A percentile compares a stretch with the other conserved stretches of the same genome.
phyloP scores from a whole-genome alignment of 2,888 invertebrate species.

The Erebia palarica region DNA sequence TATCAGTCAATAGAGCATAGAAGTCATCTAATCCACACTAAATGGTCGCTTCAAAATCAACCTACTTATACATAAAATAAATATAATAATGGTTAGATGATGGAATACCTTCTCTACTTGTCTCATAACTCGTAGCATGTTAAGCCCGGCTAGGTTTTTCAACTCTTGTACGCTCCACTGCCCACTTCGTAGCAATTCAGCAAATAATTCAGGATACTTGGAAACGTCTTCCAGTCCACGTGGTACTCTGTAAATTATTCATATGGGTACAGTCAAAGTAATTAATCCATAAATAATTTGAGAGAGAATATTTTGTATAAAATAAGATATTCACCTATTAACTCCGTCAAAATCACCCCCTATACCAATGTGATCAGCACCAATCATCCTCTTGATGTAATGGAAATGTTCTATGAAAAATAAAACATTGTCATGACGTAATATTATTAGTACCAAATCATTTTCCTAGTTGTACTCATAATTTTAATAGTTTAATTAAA shows the following conservation, averaged over 20 bases:
- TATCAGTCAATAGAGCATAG: too few species aligned
- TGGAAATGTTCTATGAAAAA: constrained; percentile 81
- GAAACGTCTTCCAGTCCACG: constrained; percentile 87
- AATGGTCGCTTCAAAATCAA: too few species aligned
- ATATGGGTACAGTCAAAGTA: background rate
- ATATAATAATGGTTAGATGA: background rate
- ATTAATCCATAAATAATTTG: background rate
- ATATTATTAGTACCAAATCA: background rate
- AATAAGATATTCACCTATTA: constrained; percentile 71
- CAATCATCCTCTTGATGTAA: constrained; percentile 83
- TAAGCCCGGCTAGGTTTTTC: constrained; percentile 85
- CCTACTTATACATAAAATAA: background rate
- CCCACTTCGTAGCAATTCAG: constrained; percentile 83
- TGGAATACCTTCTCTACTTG: constrained; percentile 77
- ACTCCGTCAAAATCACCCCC: constrained; percentile 85
- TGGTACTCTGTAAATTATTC: constrained; percentile 77
- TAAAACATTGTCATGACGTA: background rate
- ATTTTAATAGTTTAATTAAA: too few species aligned
- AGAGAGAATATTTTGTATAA: too few species aligned
- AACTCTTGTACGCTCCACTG: constrained; percentile 84
- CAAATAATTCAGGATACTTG: constrained; percentile 86
- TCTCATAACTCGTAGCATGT: constrained; percentile 84
- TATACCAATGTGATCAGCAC: constrained; percentile 84
- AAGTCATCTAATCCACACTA: too few species aligned
- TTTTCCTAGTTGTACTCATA: too few species aligned